These are phyloP conservation scores for Sinhomidia bicolor DNA, from an alignment of 2,888 invertebrate genomes.

Conservation along the genomic window DNA sequence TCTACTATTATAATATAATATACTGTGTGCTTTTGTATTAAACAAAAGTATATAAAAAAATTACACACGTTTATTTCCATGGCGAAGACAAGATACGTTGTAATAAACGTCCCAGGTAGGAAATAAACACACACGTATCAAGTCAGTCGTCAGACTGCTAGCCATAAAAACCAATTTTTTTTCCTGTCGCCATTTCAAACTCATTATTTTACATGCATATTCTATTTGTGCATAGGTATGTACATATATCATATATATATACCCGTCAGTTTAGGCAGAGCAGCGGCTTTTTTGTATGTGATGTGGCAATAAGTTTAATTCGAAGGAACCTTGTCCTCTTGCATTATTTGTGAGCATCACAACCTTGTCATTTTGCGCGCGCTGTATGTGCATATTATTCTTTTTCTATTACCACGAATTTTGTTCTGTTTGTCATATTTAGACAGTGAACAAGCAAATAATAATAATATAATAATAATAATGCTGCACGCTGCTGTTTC, in stretches of 20 bases:
- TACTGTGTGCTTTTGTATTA: too few species aligned
- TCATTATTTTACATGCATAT: too few species aligned
- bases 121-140: not conserved
- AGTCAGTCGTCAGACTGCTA: too few species aligned
- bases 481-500: too few species aligned
- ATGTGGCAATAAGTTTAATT: not conserved
- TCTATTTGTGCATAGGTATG: not conserved
- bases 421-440: too few species aligned
- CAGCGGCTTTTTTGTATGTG: too few species aligned
- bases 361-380: too few species aligned
- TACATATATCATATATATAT: not conserved
- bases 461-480: too few species aligned
- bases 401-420: too few species aligned
- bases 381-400: too few species aligned
- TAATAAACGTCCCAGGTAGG: not conserved
- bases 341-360: conserved; percentile 44
- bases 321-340: not conserved
- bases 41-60: not conserved
- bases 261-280: not conserved
- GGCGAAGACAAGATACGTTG: not conserved
- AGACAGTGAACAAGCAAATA: too few species aligned
- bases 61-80: not conserved
- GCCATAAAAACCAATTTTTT: not conserved
- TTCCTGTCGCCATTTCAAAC: not conserved
- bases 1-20: too few species aligned